These are phyloP conservation scores for Porphyrio hochstetteri DNA, from an alignment of 2,113 vertebrate species.

Conservation along the genomic window DNA sequence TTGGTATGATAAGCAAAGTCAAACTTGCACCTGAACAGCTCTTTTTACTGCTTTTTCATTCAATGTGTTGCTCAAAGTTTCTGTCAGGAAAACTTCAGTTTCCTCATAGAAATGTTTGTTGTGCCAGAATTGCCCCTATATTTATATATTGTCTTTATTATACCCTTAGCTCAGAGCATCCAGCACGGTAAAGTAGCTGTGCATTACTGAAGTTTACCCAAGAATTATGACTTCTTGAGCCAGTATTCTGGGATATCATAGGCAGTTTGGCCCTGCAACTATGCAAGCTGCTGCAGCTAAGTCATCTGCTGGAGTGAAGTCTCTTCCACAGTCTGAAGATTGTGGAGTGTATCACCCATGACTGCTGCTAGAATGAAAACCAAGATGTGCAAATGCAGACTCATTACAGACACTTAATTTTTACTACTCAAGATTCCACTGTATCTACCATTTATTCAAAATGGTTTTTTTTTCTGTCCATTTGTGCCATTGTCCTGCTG, in stretches of 20 bases:
- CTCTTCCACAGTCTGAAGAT: neutral
- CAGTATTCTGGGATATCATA: neutral
- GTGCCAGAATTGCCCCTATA: neutral
- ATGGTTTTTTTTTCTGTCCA: neutral
- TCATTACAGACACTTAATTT: neutral
- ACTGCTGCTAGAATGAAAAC: neutral
- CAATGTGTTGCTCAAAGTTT: neutral
- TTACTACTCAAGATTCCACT: neutral
- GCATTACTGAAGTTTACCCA: neutral
- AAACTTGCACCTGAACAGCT: neutral
- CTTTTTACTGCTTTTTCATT: neutral
- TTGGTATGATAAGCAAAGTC: neutral
- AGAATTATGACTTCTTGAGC: neutral
- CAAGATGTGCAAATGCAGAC: neutral
- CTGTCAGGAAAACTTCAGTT: neutral
- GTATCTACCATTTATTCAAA: fast-evolving
- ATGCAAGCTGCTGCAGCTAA: neutral
- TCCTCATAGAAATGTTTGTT: neutral
- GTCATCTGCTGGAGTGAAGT: neutral
- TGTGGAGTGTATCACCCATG: too few species aligned
- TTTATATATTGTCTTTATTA: neutral
- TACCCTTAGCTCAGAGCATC: neutral
- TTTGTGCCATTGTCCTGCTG: neutral
- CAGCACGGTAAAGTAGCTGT: neutral
- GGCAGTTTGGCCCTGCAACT: neutral